Evolutionary conservation across 1,140 invertebrate genomes (phyloP).

Genomic region (Drosophila parvula): DNA sequence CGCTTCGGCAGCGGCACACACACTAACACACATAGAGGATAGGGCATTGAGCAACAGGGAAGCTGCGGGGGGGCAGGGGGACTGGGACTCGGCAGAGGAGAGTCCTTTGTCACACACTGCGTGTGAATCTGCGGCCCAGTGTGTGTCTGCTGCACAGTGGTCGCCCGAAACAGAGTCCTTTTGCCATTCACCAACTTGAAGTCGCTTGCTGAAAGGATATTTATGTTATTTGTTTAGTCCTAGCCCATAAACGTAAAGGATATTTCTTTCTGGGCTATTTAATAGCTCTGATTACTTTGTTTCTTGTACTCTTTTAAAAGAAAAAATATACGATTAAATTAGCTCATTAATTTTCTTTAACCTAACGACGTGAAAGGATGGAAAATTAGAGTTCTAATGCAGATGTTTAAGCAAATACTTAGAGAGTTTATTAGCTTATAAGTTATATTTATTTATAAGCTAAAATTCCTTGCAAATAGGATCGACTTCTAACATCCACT

Average conservation of each 20-base stretch:
- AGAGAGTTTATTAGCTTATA: too few relatives aligned
- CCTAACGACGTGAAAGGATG: too few relatives aligned
- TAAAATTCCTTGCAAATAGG: background rate
- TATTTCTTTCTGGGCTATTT: background rate
- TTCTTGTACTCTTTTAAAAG: too few relatives aligned
- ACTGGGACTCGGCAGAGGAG: constrained; percentile 16
- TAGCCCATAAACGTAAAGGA: background rate
- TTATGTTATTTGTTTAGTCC: too few relatives aligned
- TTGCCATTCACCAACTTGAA: background rate
- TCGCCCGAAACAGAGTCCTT: constrained; percentile 1
- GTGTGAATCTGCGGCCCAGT: constrained; percentile 77
- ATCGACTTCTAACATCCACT: background rate
- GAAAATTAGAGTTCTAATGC: background rate
- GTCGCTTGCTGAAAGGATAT: background rate
- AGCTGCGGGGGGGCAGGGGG: constrained; percentile 2
- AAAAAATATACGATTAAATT: too few relatives aligned
- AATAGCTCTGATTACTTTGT: too few relatives aligned
- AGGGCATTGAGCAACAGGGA: constrained; percentile 26
- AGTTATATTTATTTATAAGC: background rate
- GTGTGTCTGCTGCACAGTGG: constrained; percentile 35
- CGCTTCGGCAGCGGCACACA: constrained; percentile 54
- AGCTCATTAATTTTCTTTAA: too few relatives aligned
- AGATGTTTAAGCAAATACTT: too few relatives aligned
- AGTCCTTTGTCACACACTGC: constrained; percentile 81
- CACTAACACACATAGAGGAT: background rate